Base-by-base conservation (phyloP, 2,888 invertebrate genomes). In the Anodontia alba region DNA sequence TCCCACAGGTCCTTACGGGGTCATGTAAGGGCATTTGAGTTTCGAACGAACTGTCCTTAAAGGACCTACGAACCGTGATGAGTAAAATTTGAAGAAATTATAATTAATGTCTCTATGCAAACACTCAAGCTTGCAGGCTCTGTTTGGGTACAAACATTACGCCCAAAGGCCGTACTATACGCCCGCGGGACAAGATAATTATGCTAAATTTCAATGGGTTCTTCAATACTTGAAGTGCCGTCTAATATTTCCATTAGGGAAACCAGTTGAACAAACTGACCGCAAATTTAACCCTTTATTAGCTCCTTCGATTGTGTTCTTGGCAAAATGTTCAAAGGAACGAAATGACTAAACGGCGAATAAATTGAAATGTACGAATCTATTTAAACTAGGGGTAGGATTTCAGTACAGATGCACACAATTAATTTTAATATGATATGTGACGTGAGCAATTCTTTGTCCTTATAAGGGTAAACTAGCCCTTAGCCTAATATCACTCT, bases 241-340 rank as follows among this genome's bases (percentile, higher is more conserved):
- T 62, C 62, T 62, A 62, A 62, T 62, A 23, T 62, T 62, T n/a
- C 62, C n/a, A 62, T 62, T 62, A 62, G 20, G 20, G 62, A 33
- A 33, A 33, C 31, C 29, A 29, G 1, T 33, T 62, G 26, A 12
- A 31, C 31, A 33, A 17, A 54, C 2, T 33, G 62, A 62, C 62
- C 62, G 62, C 62, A 62, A 31, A 62, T 62, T 62, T 62, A 62
- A 62, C 62, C 62, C 62, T 62, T 62, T 62, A 62, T 62, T 33
- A 62, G 33, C 62, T 31, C 23, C n/a, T 33, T 31, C 26, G 17
- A 62, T 29, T 20, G 17, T 33, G 17, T 33, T 33, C 2, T 8
- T 33, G 15, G n/a, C 29, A 20, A 62, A 33, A 62, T 15, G 31
- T 62, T 62, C 62, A 62, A 62, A 62, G 33, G 62, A 33, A 33